Base-by-base conservation (phyloP, 2,113 vertebrate genomes). In the Gymnorhina tibicen region DNA sequence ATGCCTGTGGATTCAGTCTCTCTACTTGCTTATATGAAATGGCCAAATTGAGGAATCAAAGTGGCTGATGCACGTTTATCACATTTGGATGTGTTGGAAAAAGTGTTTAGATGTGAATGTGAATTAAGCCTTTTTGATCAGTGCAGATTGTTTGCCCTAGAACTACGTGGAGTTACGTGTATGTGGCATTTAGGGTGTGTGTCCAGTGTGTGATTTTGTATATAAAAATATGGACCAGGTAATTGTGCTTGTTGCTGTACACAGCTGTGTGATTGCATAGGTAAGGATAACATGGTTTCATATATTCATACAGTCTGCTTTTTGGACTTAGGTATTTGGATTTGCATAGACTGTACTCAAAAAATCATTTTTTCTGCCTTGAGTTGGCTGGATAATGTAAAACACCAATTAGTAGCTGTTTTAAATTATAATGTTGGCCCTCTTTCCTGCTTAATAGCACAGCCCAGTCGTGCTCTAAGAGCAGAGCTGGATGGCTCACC, bases 251-350 rank as follows among this genome's bases (percentile, higher is more conserved):
- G 32, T 47, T 49, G 2, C 47, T 63, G 46, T 10, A 4, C 16
- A 19, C 20, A 37, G 9, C 44, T 60, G 17, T 33, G 30, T 30
- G 28, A 47, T 39, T 27, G 8, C 10, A 1, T 2, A 60, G 66
- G 44, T 62, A 11, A 53, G 58, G 73, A 21, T 7, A 22, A 7
- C 3, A 1, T 17, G 59, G 16, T 21, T 92, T 47, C 41, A 30
- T 35, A 6, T 0, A 0, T 7, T 14, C 18, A 12, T 7, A 1
- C 20, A 41, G 8, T 27, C 24, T 85, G 35, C 27, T 35, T 21
- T 84, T 63, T 39, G 37, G n/a, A 24, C 33, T 6, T 2, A 68
- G 27, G 1, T 47, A 2, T n/a, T 91, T 81, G 47, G 8, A 8
- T 23, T 89, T 81, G 32, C 13, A 11, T 9, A 9, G 16, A 39